A percentile compares a stretch with the other conserved stretches of the same genome.
Evolutionary conservation across 2,113 vertebrate genomes (phyloP).

Genomic region (Porphyrio hochstetteri): DNA sequence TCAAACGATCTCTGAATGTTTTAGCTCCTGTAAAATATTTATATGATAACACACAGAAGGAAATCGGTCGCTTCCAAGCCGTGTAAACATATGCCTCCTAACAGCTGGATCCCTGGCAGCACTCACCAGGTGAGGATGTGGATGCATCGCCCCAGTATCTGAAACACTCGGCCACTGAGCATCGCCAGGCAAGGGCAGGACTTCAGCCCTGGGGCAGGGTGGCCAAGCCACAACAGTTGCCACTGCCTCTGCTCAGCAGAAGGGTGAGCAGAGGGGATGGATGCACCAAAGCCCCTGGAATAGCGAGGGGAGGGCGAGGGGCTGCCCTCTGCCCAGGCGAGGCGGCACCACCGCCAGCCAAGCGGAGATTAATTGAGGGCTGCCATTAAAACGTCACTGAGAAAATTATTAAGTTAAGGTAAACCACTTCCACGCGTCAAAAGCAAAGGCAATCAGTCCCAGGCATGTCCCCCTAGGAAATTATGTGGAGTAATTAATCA

Average conservation of each 20-base stretch:
- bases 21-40: constrained; percentile 35
- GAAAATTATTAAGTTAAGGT: constrained; percentile 67
- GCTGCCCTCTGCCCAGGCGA: not conserved
- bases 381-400: constrained; percentile 65
- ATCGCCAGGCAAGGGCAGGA: accelerated
- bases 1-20: not conserved
- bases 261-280: too few species aligned
- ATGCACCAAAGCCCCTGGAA: not conserved
- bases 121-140: not conserved
- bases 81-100: not conserved
- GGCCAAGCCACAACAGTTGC: not conserved
- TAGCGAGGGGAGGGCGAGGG: accelerated
- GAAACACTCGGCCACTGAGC: accelerated
- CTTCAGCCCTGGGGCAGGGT: not conserved
- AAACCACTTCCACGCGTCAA: constrained; percentile 53
- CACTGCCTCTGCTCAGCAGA: not conserved
- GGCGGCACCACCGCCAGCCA: not conserved
- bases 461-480: constrained; percentile 74
- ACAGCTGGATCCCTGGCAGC: constrained; percentile 41
- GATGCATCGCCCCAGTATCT: not conserved
- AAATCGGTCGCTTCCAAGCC: constrained; percentile 5
- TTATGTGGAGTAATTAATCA: constrained; percentile 83
- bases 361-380: constrained; percentile 40
- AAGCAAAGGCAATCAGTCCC: constrained; percentile 59
- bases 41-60: not conserved